Evolutionary conservation across 1,140 invertebrate genomes (phyloP), one percentile per base, ranked within the genome.

Genomic region (Zaprionus nigranus): DNA sequence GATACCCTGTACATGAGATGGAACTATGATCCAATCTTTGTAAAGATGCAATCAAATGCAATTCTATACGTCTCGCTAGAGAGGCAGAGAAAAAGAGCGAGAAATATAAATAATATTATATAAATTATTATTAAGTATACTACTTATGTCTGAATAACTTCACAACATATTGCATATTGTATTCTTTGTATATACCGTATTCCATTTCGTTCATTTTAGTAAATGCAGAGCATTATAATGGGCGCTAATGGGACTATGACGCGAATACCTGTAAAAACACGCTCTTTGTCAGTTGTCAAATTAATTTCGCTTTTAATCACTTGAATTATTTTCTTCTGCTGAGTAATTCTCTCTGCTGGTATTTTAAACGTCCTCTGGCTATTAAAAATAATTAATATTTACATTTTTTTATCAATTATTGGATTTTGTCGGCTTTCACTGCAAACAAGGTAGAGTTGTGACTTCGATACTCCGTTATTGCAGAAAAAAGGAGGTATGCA

Each of bases 221-320:
- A 7, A 9, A 7, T 17, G 40, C 40, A 43, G 40, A 43, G 40
- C 40, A 46, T 46, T 46, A 17, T 9, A 46, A 46, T 17, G 7
- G 7, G n/a, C n/a, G 17, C 40, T 46, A 46, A 38, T 15, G 30
- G 30, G 9, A 34, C 9, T 34, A 34, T n/a, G 3, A 17, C 7
- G 17, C n/a, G n/a, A 17, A 46, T 3, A 17, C 40, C n/a, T 46
- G 40, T 17, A 46, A 46, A 46, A 46, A 43, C 40, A 6, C 5
- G 5, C 30, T 26, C 28, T 54, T 64, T 36, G 63, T 20, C 51
- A 56, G 63, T 66, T 68, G 56, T 60, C 28, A 68, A 68, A 59
- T 51, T 30, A 68, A 68, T 68, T 60, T 58, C 40, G 40, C 30
- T 28, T 58, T 67, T 58, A 67, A 67, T 67, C 57, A 67, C 64